Evolutionary conservation across 2,888 invertebrate species (phyloP), one percentile per base, ranked within the genome.

Genomic region (Trissoscelio sp.): DNA sequence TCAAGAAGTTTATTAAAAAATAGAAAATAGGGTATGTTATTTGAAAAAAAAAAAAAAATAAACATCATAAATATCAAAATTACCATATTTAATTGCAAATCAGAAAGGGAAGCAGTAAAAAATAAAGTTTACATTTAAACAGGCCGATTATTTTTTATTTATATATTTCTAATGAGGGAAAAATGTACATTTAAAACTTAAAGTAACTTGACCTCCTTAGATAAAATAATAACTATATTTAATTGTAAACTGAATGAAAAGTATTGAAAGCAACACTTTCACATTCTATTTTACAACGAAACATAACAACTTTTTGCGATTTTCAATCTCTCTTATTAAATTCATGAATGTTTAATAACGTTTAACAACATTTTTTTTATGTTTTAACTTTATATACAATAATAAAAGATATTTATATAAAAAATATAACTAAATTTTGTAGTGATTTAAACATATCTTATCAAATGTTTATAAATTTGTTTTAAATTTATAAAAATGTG

Each of bases 181-280:
- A 28, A 5, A 28, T 28, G 6, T 39, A 58, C 39, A 22, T 58
- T 42, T 48, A 20, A 22, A 22, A 48, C 22, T 20, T 22, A 18
- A 11, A 9, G 22, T 16, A 28, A 60, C 16, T 42, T 16, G 64
- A 12, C 48, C 64, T 48, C 64, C 20, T 64, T 64, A 18, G 20
- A 20, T 12, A 48, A 31, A 48, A 48, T 48, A 48, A 16, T 48
- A 48, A 34, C 28, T 53, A 67, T 48, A 37, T 16, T 42, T 28
- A 42, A 53, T 67, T 53, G 28, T 20, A 67, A 55, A 39, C 37
- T 53, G 28, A 67, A 53, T 42, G 67, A 53, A 67, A 39, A 53
- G 6, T 9, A 9, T 42, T 28, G 39, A 67, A 67, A 53, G 67
- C 28, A 53, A 53, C 42, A 67, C 67, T 67, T 67, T 67, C 66